Evolutionary conservation across 2,797 vertebrate genomes (phyloP), one percentile per base, ranked within the genome.

Genomic region (Xenopus petersii): DNA sequence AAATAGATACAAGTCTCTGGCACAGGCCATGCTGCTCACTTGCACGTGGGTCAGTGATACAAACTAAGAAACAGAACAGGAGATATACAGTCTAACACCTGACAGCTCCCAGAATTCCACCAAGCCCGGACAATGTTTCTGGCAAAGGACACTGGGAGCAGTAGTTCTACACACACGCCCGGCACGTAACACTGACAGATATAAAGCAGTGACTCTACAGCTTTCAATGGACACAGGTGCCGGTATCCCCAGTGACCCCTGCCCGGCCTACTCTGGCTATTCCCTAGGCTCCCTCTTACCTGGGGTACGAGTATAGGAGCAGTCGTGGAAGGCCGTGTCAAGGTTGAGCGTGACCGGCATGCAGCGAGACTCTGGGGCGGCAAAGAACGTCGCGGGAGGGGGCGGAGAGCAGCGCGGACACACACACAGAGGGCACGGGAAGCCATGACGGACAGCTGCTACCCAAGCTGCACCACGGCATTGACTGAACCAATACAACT

Each of bases 391-490:
- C 67, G 62, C 77, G 64, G 56, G 16, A 55, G 63, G 24, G 78
- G 75, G 33, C 4, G 62, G 68, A 70, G 73, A 68, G 82, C 79
- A 1, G 93, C 80, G 83, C 94, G 93, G 84, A 90, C 88, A 80
- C 91, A 91, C 77, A 84, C 86, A 46, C 74, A 86, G 82, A 96
- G 90, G 91, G 93, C 94, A 92, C 94, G 95, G 71, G 92, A 89
- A 87, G 94, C 95, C 95, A 97, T 97, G 82, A 59, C 88, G 77
- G 75, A 88, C 79, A 84, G 71, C 80, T 60, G 67, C 8, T 46
- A 33, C 88, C 93, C 94, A 87, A 85, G 79, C 75, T 90, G 88
- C 93, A 74, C 77, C 80, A 84, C 87, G 83, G 81, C 15, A 42
- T 5, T 9, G 11, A 64, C 68, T 17, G 17, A 9, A 6, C 16